Conservation (phyloP, 2,113 vertebrate species). For the Beaufortia kweichowensis region DNA sequence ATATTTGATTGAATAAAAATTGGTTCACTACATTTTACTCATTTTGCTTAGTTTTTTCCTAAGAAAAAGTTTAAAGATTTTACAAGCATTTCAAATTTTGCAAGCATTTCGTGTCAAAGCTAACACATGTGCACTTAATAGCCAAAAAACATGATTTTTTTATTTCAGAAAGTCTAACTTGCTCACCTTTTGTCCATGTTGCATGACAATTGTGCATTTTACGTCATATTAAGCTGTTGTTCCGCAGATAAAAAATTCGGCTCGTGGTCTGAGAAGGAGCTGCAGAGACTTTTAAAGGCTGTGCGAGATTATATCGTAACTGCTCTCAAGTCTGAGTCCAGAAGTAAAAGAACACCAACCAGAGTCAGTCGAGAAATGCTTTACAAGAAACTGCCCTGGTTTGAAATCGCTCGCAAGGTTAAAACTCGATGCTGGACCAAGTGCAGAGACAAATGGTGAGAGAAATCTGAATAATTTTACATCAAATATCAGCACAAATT, state of each 20-base stretch:
- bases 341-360: background rate
- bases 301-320: slow-evolving; percentile 55
- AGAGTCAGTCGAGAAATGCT: slow-evolving; percentile 57
- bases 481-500: background rate
- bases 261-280: slow-evolving; percentile 26
- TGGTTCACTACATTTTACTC: too few species aligned
- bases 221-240: background rate
- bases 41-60: too few species aligned
- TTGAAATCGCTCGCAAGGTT: slow-evolving; percentile 57
- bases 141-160: too few species aligned
- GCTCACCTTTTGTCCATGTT: background rate
- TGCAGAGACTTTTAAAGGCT: slow-evolving; percentile 42
- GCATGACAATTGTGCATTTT: background rate
- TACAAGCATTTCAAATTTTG: too few species aligned
- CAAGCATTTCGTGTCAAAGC: too few species aligned
- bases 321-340: background rate
- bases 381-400: slow-evolving; percentile 66
- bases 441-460: slow-evolving; percentile 58
- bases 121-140: too few species aligned
- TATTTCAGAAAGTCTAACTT: too few species aligned
- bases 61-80: too few species aligned
- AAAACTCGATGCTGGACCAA: slow-evolving; percentile 54
- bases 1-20: too few species aligned
- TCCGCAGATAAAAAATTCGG: slow-evolving; percentile 29
- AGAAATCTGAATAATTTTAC: background rate